Evolutionary conservation across 35 echinoderm and acorn worm genomes (phyloP).

Genomic region (Apostichopus californicus): DNA sequence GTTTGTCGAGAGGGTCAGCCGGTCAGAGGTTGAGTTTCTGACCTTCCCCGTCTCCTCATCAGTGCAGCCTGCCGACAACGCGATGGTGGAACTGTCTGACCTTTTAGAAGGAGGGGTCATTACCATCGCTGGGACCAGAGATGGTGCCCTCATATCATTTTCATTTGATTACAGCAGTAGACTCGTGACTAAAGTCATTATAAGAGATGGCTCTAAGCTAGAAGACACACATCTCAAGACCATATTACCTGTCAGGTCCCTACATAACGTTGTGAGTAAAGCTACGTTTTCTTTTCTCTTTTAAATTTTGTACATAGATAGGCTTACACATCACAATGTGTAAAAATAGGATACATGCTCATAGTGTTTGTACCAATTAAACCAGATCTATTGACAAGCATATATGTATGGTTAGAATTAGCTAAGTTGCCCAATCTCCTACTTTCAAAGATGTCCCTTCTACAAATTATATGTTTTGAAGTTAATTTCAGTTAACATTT

Average conservation of each 20-base stretch:
- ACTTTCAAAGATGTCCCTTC: too few species aligned
- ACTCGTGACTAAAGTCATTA: background rate
- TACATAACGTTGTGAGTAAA: slow-evolving; percentile 24
- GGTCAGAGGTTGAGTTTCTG: slow-evolving; percentile 14
- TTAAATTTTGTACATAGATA: too few species aligned
- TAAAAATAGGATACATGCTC: too few species aligned
- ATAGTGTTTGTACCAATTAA: too few species aligned
- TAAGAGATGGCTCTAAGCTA: background rate
- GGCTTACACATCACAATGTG: too few species aligned
- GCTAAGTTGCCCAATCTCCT: too few species aligned
- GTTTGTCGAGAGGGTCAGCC: slow-evolving; percentile 7
- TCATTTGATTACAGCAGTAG: slow-evolving; percentile 11
- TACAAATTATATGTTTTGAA: too few species aligned
- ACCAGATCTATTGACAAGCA: too few species aligned
- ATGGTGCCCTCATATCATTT: background rate
- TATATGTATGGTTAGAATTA: too few species aligned
- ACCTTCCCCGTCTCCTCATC: slow-evolving; percentile 28
- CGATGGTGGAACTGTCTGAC: background rate
- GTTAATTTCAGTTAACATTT: too few species aligned
- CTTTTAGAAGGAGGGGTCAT: background rate
- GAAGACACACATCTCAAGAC: background rate
- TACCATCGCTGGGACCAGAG: background rate
- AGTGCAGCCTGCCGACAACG: background rate
- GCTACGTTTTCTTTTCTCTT: too few species aligned
- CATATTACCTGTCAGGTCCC: slow-evolving; percentile 20